Percentiles rank a stretch among this genome's conserved stretches.
Conservation (phyloP, 1,140 invertebrate genomes). For the Bombus impatiens region DNA sequence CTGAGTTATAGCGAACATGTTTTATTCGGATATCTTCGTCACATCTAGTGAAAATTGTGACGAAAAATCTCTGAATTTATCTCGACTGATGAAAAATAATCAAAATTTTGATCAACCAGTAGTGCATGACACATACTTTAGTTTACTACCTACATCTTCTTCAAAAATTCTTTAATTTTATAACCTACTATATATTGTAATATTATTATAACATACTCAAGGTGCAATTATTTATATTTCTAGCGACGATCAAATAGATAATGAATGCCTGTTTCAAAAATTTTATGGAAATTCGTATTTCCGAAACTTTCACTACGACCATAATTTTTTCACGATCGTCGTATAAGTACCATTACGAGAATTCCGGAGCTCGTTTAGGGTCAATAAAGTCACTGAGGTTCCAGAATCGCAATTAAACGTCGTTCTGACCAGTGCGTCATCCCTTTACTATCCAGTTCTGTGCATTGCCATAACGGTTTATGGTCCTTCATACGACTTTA, state of each 20-base stretch:
- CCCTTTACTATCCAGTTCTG: slow-evolving; percentile 45
- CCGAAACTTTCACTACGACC: not conserved
- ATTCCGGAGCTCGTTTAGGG: slow-evolving; percentile 50
- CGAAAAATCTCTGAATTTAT: no score
- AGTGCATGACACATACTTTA: no score
- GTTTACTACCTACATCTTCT: no score
- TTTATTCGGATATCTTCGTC: no score
- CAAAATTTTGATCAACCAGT: no score
- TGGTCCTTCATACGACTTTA: slow-evolving; percentile 45
- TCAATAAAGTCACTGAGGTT: slow-evolving; percentile 63
- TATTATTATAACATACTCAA: not conserved
- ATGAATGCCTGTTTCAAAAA: not conserved
- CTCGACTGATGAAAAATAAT: no score
- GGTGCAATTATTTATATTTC: not conserved
- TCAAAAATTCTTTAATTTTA: not conserved
- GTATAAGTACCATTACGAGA: not conserved
- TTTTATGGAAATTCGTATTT: not conserved
- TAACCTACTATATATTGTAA: not conserved
- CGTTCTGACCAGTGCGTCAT: slow-evolving; percentile 51
- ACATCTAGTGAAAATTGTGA: no score
- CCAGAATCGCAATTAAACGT: slow-evolving; percentile 52
- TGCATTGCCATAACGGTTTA: slow-evolving; percentile 62
- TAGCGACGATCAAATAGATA: not conserved
- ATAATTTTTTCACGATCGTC: slow-evolving; percentile 7
- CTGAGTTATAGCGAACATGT: no score